These are phyloP conservation scores for Dasysyrphus tricinctus DNA, from an alignment of 2,888 invertebrate species.

Conservation along the genomic window DNA sequence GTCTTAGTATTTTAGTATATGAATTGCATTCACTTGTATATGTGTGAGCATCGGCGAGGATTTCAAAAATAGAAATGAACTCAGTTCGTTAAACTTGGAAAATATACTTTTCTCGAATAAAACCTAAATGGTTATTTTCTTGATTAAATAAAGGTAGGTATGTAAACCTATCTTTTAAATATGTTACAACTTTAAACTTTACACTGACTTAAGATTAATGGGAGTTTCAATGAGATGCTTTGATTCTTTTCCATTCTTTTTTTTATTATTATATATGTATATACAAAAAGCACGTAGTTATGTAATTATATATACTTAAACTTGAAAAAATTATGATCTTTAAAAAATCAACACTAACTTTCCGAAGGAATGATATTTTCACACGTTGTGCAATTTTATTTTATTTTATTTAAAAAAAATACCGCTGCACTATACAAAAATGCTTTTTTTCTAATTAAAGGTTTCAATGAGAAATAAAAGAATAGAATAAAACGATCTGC, in stretches of 20 bases:
- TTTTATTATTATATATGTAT: background rate
- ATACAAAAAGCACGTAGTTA: slow-evolving; percentile 19
- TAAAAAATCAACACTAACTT: background rate
- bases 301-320: slow-evolving; percentile 9
- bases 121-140: slow-evolving; percentile 41
- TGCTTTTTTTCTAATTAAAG: slow-evolving; percentile 40
- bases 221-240: background rate
- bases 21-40: slow-evolving; percentile 57
- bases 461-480: slow-evolving; percentile 52
- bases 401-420: slow-evolving; percentile 16
- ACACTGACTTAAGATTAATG: slow-evolving; percentile 5
- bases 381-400: slow-evolving; percentile 26
- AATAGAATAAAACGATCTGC: slow-evolving; percentile 61
- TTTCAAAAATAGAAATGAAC: slow-evolving; percentile 84
- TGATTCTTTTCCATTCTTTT: slow-evolving; percentile 2
- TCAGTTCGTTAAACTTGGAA: slow-evolving; percentile 83
- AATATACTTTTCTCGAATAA: slow-evolving; percentile 51
- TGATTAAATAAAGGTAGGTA: slow-evolving; percentile 8
- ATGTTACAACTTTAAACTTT: background rate
- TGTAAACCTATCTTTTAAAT: slow-evolving; percentile 1
- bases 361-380: slow-evolving; percentile 33
- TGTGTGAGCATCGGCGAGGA: slow-evolving; percentile 65
- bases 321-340: background rate
- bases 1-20: slow-evolving; percentile 43
- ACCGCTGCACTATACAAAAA: slow-evolving; percentile 44